These are phyloP conservation scores for Sparidentex hasta DNA, from an alignment of 2,797 vertebrate genomes.

Conservation along the genomic window DNA sequence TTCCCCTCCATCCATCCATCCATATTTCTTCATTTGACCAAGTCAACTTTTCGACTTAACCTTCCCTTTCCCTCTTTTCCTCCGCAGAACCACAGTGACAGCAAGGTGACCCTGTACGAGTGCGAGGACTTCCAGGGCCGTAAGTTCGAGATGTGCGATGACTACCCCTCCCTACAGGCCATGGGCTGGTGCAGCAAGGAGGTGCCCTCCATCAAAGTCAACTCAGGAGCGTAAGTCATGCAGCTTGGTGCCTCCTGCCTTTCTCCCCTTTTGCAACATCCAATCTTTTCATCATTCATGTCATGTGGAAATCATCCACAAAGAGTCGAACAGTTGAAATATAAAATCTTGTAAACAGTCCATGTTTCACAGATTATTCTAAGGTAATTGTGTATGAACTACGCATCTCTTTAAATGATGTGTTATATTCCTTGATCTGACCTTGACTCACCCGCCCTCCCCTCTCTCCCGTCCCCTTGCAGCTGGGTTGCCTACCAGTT, in stretches of 20 bases:
- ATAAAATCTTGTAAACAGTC: too few relatives aligned
- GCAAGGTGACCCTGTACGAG: constrained; percentile 93
- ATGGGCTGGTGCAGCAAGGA: constrained; percentile 98
- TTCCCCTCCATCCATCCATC: neutral
- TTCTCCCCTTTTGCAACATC: neutral
- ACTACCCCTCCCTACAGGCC: constrained; percentile 96
- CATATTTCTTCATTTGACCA: neutral
- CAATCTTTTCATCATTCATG: neutral
- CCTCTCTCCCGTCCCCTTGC: constrained; percentile 34
- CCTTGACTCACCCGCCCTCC: neutral
- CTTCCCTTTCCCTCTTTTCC: neutral
- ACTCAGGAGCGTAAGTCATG: constrained; percentile 93
- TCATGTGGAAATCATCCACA: neutral
- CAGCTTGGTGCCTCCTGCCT: neutral
- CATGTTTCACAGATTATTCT: too few relatives aligned
- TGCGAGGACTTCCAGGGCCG: constrained; percentile 96
- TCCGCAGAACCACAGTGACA: constrained; percentile 90
- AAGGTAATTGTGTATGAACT: too few relatives aligned
- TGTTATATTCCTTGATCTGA: neutral
- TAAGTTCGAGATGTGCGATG: constrained; percentile 95
- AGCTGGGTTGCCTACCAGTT: constrained; percentile 99
- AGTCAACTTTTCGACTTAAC: neutral
- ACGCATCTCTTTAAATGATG: neutral
- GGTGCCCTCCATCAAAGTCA: constrained; percentile 95
- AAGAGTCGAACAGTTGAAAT: neutral